Evolutionary conservation across 1,140 invertebrate species (phyloP).

Genomic region (Drosophila ficusphila): DNA sequence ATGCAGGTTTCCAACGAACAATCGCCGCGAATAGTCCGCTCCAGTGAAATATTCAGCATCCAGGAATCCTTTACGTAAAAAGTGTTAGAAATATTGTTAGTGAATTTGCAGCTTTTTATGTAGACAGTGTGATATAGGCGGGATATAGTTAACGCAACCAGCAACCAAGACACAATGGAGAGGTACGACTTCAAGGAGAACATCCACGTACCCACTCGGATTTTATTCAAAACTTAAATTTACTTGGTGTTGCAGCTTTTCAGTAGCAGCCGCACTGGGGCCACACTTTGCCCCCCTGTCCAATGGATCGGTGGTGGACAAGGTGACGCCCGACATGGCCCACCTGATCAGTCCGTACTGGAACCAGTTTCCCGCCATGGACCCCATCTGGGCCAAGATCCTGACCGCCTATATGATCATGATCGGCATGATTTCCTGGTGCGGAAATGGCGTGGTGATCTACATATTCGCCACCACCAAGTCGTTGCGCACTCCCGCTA

Average conservation of each 20-base stretch:
- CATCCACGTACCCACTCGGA: neutral
- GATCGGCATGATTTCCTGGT: slow-evolving; percentile 84
- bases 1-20: slow-evolving; percentile 74
- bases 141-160: slow-evolving; percentile 63
- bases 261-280: slow-evolving; percentile 66
- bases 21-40: slow-evolving; percentile 83
- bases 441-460: slow-evolving; percentile 87
- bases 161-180: slow-evolving; percentile 62
- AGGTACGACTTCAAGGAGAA: slow-evolving; percentile 49
- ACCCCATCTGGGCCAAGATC: slow-evolving; percentile 88
- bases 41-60: slow-evolving; percentile 75
- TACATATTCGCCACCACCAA: slow-evolving; percentile 88
- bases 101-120: slow-evolving; percentile 77
- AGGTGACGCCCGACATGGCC: slow-evolving; percentile 89
- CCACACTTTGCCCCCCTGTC: slow-evolving; percentile 80
- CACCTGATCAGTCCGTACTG: slow-evolving; percentile 89
- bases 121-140: slow-evolving; percentile 61
- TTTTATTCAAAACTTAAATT: neutral
- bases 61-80: slow-evolving; percentile 68
- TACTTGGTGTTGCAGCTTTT: slow-evolving; percentile 53
- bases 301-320: slow-evolving; percentile 82
- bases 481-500: slow-evolving; percentile 86
- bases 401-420: slow-evolving; percentile 75
- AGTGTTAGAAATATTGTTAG: slow-evolving; percentile 67
- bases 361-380: slow-evolving; percentile 91